These are phyloP conservation scores for Drosophila koepferae DNA, from an alignment of 2,888 invertebrate species.

Conservation along the genomic window DNA sequence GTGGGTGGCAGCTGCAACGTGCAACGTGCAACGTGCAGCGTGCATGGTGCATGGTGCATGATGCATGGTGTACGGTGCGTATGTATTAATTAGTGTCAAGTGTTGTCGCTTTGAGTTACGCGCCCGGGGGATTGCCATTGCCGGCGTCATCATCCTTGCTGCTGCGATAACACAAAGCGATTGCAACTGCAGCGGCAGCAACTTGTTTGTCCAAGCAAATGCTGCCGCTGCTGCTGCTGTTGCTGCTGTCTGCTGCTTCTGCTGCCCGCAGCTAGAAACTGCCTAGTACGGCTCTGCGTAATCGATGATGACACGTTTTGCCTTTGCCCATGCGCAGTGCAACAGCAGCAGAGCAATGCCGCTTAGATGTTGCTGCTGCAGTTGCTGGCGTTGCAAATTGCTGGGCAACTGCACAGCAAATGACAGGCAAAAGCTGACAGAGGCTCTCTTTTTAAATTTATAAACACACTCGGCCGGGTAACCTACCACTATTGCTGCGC, in stretches of 20 bases:
- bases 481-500: constrained; percentile 72
- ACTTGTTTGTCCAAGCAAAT: constrained; percentile 59
- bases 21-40: constrained; percentile 9
- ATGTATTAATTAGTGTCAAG: constrained; percentile 83
- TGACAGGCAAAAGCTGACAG: constrained; percentile 45
- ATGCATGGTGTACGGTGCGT: constrained; percentile 56
- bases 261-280: constrained; percentile 18
- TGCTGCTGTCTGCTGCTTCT: constrained; percentile 7
- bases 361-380: constrained; percentile 7
- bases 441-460: constrained; percentile 50
- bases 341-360: constrained; percentile 20
- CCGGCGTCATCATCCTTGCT: constrained; percentile 55
- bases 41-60: constrained; percentile 9
- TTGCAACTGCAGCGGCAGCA: constrained; percentile 61
- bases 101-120: constrained; percentile 82
- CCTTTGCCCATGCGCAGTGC: constrained; percentile 71
- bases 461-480: constrained; percentile 44
- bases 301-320: constrained; percentile 82
- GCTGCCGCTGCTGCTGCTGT: constrained; percentile 12
- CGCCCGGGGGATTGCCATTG: constrained; percentile 75
- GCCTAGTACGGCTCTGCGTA: constrained; percentile 53
- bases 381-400: constrained; percentile 60
- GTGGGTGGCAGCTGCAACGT: constrained; percentile 53
- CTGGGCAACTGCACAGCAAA: constrained; percentile 40
- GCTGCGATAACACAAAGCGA: constrained; percentile 74